Evolutionary conservation across 2,888 invertebrate species (phyloP).

Genomic region (Resseliella maxima): DNA sequence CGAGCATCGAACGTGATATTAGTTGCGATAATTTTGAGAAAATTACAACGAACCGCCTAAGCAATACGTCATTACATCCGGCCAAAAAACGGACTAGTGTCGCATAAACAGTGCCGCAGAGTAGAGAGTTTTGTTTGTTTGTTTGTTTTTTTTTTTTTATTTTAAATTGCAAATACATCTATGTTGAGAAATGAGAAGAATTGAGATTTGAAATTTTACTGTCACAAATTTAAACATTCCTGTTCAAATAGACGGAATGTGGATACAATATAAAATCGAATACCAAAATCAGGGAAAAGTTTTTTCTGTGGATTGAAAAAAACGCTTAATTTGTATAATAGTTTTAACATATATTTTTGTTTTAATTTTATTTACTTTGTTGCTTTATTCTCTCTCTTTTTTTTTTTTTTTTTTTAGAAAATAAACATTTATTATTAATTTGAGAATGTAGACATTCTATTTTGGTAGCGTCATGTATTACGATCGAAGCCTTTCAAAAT

Average conservation of each 20-base stretch:
- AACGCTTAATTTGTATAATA: constrained; percentile 5
- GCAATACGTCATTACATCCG: background rate
- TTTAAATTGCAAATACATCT: background rate
- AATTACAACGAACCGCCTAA: background rate
- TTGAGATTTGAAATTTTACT: background rate
- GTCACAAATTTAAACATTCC: background rate
- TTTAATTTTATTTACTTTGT: background rate
- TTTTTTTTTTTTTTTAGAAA: background rate
- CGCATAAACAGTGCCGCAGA: background rate
- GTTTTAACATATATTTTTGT: background rate
- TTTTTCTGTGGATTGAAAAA: background rate
- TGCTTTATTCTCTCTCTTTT: too few species aligned
- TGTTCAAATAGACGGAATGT: background rate
- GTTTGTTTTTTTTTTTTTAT: background rate
- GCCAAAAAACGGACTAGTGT: constrained; percentile 42
- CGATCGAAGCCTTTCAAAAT: background rate
- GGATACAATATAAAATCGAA: background rate
- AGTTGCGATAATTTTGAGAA: background rate
- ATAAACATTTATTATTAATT: background rate
- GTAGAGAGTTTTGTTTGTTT: background rate
- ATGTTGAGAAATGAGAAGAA: background rate
- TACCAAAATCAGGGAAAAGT: constrained; percentile 36
- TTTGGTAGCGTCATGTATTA: background rate
- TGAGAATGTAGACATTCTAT: background rate
- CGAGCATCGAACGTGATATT: background rate